phyloP scores from a whole-genome alignment of 2,888 invertebrate genomes.

The Acholoe squamosa region DNA sequence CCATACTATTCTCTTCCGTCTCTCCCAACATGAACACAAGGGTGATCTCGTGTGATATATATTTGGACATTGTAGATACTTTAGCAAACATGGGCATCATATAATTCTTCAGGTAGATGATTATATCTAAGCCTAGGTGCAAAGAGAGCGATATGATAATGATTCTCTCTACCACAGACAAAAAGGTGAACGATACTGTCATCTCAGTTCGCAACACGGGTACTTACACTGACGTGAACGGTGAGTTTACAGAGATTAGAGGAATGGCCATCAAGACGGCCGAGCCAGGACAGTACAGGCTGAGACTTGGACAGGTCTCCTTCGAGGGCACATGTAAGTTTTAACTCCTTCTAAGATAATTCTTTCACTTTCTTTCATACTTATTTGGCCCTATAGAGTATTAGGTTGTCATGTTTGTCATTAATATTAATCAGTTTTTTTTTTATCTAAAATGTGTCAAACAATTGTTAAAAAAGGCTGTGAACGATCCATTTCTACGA shows the following conservation, averaged over 20 bases:
- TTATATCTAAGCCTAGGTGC: too few relatives aligned
- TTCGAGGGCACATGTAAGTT: slow-evolving; percentile 48
- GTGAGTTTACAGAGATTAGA: background rate
- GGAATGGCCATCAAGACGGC: slow-evolving; percentile 29
- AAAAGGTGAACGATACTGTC: background rate
- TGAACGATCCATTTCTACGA: background rate
- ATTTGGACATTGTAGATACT: background rate
- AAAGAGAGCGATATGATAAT: background rate
- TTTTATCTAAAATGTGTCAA: too few relatives aligned
- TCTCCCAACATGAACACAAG: background rate
- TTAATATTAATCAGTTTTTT: background rate
- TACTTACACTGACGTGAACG: background rate
- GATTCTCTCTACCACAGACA: background rate
- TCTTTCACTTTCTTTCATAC: background rate
- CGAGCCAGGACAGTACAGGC: slow-evolving; percentile 41
- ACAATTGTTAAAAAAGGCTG: background rate
- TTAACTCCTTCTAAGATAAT: background rate
- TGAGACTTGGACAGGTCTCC: background rate
- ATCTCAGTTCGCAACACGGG: slow-evolving; percentile 44
- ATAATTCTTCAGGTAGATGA: background rate
- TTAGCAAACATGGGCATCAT: background rate
- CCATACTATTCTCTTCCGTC: background rate
- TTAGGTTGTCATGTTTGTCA: background rate
- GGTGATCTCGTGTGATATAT: background rate
- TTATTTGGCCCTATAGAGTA: background rate